phyloP scores from a whole-genome alignment of 2,888 invertebrate genomes.

The Stenodema calcarata region DNA sequence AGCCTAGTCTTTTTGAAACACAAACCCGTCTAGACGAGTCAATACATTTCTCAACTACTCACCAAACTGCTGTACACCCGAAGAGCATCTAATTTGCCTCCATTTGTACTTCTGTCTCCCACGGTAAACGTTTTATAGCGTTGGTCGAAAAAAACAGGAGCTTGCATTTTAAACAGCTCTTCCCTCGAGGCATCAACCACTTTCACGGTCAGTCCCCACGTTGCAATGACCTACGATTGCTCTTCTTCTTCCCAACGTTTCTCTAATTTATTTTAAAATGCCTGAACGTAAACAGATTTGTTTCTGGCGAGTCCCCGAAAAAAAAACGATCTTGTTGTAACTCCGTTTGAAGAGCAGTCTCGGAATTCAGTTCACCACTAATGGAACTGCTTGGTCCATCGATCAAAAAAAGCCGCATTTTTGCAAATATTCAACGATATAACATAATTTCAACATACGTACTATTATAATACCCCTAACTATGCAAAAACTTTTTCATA shows the following conservation, averaged over 20 bases:
- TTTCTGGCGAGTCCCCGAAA: not conserved
- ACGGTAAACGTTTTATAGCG: not conserved
- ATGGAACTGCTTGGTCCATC: not conserved
- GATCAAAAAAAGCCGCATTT: too few relatives aligned
- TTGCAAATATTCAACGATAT: too few relatives aligned
- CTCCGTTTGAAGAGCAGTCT: not conserved
- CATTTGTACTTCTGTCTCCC: not conserved
- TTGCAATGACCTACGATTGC: not conserved
- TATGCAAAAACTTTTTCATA: too few relatives aligned
- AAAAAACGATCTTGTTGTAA: too few relatives aligned
- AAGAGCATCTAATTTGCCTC: too few relatives aligned
- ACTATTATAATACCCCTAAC: too few relatives aligned
- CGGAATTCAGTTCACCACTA: not conserved
- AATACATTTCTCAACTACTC: too few relatives aligned
- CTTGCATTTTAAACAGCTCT: not conserved
- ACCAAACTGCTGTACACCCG: too few relatives aligned
- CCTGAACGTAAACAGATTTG: not conserved
- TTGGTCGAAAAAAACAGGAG: not conserved
- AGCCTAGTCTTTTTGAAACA: too few relatives aligned
- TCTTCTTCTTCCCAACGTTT: not conserved
- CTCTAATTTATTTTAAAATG: not conserved
- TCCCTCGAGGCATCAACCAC: not conserved
- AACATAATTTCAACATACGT: too few relatives aligned
- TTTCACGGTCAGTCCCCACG: not conserved
- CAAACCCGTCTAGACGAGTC: too few relatives aligned